Evolutionary conservation across 1,140 invertebrate species (phyloP), one percentile per base, ranked within the genome.

Genomic region (Campodea augens): DNA sequence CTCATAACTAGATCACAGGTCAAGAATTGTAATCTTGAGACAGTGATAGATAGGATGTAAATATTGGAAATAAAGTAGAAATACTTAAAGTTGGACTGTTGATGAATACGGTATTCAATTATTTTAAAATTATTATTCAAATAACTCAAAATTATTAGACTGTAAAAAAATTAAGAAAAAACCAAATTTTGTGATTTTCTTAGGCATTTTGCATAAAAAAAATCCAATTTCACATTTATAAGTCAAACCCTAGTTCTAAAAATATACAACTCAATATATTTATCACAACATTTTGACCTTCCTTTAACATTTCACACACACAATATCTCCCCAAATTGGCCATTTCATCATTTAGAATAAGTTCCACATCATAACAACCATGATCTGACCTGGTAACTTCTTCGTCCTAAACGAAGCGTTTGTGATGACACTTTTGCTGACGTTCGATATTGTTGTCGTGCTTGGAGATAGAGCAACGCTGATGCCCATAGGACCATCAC

Each of bases 331-430:
- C 24, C n/a, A 32, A 38, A 5, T 44, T 41, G n/a, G 23, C n/a
- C 44, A 23, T 44, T 32, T 38, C 51, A 29, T 45, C 13, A n/a
- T 24, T 36, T n/a, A n/a, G n/a, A n/a, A n/a, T n/a, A n/a, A n/a
- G n/a, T n/a, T n/a, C n/a, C n/a, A n/a, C n/a, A n/a, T n/a, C n/a
- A n/a, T n/a, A n/a, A n/a, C n/a, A n/a, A n/a, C n/a, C n/a, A n/a
- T 45, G 24, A 46, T 57, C 56, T 59, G 63, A 82, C 79, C 86
- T 70, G 90, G 90, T 48, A 96, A 69, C 66, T 93, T 95, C 66
- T 89, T 91, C 41, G 88, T 88, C 49, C 87, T 75, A 65, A 96
- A 96, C 53, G 89, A 95, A 51, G 90, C 90, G 68, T 93, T 93
- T 37, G 89, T 96, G 47, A 95, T 93, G 75, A 92, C 91, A 5